These are phyloP conservation scores for Neomonachus schauinslandi DNA, from an alignment of 2,113 vertebrate genomes.

Conservation along the genomic window DNA sequence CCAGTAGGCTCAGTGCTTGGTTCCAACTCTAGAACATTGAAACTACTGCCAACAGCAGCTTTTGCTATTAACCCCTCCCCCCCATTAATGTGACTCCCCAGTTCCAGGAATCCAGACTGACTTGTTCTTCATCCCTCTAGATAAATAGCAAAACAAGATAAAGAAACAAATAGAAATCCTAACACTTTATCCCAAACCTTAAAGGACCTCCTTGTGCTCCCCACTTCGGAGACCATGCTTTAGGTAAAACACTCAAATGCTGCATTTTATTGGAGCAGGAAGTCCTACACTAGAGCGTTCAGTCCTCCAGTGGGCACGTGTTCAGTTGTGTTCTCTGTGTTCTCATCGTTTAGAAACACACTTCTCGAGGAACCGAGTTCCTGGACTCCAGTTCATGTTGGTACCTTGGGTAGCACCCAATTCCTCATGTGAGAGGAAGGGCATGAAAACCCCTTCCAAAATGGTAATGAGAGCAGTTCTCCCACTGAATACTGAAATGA, in stretches of 20 bases:
- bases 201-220: not conserved
- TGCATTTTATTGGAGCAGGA: not conserved
- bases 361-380: not conserved
- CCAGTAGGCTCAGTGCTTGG: not conserved
- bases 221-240: not conserved
- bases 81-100: not conserved
- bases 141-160: not conserved
- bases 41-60: not conserved
- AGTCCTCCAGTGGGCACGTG: not conserved
- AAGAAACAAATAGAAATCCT: not conserved
- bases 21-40: not conserved
- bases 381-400: not conserved
- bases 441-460: not conserved
- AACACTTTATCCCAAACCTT: not conserved
- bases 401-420: not conserved
- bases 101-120: not conserved
- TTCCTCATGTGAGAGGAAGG: not conserved
- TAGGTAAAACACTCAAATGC: not conserved
- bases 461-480: not conserved
- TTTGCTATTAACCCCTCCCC: not conserved
- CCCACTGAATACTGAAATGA: conserved; percentile 33
- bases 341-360: not conserved
- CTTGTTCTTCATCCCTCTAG: not conserved
- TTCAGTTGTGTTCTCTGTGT: not conserved
- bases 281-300: not conserved